These are phyloP conservation scores for Bombus superbus DNA, from an alignment of 1,140 invertebrate species.

Conservation along the genomic window DNA sequence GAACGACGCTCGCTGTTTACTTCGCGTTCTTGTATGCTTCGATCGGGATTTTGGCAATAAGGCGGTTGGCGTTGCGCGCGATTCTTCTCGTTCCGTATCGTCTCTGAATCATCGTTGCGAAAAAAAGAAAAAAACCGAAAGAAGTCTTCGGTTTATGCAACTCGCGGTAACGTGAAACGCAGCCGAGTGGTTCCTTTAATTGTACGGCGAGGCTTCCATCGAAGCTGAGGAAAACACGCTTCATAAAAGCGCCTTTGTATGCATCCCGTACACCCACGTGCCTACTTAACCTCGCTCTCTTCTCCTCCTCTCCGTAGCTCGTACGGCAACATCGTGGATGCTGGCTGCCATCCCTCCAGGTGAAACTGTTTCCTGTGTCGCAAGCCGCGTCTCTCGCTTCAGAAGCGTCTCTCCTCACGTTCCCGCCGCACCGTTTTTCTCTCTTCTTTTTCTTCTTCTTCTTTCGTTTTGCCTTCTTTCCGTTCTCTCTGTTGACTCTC, in stretches of 20 bases:
- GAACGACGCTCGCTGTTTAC: conserved; percentile 23
- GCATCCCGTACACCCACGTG: conserved; percentile 72
- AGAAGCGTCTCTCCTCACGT: conserved; percentile 52
- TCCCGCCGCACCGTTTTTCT: conserved; percentile 56
- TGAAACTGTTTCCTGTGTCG: conserved; percentile 78
- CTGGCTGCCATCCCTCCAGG: conserved; percentile 68
- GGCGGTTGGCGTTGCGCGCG: too few relatives aligned
- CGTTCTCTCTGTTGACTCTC: background rate
- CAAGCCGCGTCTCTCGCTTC: conserved; percentile 69
- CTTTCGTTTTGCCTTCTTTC: background rate
- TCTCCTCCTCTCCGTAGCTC: conserved; percentile 8
- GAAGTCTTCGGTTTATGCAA: conserved; percentile 23
- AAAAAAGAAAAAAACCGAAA: background rate
- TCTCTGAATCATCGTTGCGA: conserved; percentile 29
- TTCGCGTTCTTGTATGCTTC: background rate
- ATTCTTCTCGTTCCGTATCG: background rate
- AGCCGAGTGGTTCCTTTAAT: conserved; percentile 35
- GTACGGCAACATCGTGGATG: conserved; percentile 45
- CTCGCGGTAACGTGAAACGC: conserved; percentile 33
- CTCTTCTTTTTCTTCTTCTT: conserved; percentile 24
- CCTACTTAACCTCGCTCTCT: conserved; percentile 53
- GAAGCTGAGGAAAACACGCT: conserved; percentile 62
- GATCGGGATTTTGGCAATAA: too few relatives aligned
- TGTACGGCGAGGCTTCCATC: conserved; percentile 39
- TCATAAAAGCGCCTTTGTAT: conserved; percentile 68